Base-by-base conservation (phyloP, 2,797 vertebrate species). In the Poecilia picta region DNA sequence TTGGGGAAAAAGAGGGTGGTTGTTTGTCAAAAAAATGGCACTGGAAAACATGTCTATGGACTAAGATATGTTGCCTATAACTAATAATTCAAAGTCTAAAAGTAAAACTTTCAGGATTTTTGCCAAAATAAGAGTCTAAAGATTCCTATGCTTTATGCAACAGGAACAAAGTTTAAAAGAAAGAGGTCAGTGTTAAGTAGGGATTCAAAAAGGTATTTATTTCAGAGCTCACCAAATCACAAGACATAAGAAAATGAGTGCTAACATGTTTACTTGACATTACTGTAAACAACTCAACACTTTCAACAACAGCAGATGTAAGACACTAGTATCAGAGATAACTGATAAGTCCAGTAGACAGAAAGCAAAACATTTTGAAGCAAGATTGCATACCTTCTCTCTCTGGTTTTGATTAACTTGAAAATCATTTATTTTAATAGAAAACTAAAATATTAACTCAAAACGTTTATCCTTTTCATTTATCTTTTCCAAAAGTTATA, bases 121-220 rank as follows among this genome's bases (percentile, higher is more conserved):
- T 85, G 89, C 88, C 93, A 85, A 78, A 72, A 95, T 94, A 92
- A 97, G 96, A 97, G 95, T 92, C 95, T 94, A 95, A 92, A 97
- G 96, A 96, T 96, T 94, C 93, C 88, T 81, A 90, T 86, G 85
- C 87, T 16, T 33, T 62, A 33, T 92, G 96, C 96, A 96, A 96
- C 97, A 91, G 80, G 92, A 95, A 93, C 96, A 97, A 96, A 95
- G 97, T 97, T 97, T 96, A 96, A 95, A 95, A 93, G 95, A 93
- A 94, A 93, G 95, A 94, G 85, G 93, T 92, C 88, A 89, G 93
- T 93, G 88, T 92, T 90, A 91, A 93, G 89, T 91, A 84, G 95
- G 82, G 84, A 91, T 93, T 90, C 23, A 96, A 95, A 95, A 93
- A 81, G 88, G 77, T 96, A 97, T 97, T 95, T 97, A 97, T 96